Evolutionary conservation across 1,140 invertebrate species (phyloP).

Genomic region (Cherax destructor): DNA sequence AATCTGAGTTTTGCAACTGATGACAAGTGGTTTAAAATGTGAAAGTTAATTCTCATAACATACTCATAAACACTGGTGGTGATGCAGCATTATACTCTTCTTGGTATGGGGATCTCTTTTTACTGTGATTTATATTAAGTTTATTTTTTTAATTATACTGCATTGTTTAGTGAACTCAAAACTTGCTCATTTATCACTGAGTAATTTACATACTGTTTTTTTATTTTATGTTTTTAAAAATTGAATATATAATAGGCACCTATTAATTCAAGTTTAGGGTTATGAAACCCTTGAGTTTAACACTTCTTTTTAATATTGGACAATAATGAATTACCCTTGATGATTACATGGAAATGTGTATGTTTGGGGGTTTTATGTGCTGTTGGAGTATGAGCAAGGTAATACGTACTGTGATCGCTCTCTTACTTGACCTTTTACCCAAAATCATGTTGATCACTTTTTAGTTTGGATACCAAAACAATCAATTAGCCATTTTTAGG

Average conservation of each 20-base stretch:
- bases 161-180: not conserved
- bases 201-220: not conserved
- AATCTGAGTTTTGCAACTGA: not conserved
- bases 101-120: not conserved
- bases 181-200: not conserved
- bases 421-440: no score
- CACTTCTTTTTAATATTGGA: no score
- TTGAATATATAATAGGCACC: not conserved
- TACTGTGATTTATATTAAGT: not conserved
- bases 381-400: no score
- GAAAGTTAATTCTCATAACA: not conserved
- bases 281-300: no score
- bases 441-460: no score
- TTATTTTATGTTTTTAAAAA: not conserved
- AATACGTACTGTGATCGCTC: no score
- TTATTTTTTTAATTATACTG: not conserved
- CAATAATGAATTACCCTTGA: no score
- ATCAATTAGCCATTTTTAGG: no score
- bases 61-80: no score
- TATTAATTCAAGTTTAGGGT: not conserved
- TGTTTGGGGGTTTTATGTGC: no score
- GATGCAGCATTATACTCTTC: not conserved
- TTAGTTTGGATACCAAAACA: no score
- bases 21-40: not conserved
- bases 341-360: no score